Evolutionary conservation across 2,797 vertebrate genomes (phyloP).

Genomic region (Brachyalestes nurse): DNA sequence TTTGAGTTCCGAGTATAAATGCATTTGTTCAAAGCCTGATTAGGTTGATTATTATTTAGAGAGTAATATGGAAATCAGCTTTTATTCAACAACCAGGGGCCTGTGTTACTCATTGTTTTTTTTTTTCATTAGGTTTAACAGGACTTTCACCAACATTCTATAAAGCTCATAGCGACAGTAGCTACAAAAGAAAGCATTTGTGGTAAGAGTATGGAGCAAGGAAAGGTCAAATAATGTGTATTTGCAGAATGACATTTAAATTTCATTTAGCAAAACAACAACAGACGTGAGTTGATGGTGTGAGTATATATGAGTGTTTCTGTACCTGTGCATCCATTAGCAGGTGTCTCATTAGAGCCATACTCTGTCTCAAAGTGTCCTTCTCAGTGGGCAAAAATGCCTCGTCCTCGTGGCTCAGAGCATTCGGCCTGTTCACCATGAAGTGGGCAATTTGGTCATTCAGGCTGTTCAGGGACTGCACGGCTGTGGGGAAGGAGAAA

Average conservation of each 20-base stretch:
- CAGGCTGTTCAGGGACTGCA: conserved; percentile 91
- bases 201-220: no score
- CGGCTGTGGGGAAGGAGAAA: conserved; percentile 75
- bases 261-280: background rate
- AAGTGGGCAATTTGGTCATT: conserved; percentile 96
- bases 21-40: no score
- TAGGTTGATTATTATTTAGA: no score
- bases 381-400: conserved; percentile 86
- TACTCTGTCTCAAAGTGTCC: conserved; percentile 88
- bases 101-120: no score
- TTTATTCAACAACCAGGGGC: no score
- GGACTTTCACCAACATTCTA: no score
- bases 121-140: no score
- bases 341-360: conserved; percentile 94
- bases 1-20: no score
- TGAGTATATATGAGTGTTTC: background rate
- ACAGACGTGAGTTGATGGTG: background rate
- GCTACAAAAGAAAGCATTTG: no score
- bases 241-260: no score
- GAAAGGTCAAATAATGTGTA: background rate
- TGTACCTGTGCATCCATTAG: conserved; percentile 94
- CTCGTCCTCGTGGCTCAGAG: conserved; percentile 82
- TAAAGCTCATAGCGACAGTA: no score
- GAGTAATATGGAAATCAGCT: no score
- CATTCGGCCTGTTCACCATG: conserved; percentile 85